Evolutionary conservation across 1,140 invertebrate genomes (phyloP).

Genomic region (Pseudomyrmex concolor): DNA sequence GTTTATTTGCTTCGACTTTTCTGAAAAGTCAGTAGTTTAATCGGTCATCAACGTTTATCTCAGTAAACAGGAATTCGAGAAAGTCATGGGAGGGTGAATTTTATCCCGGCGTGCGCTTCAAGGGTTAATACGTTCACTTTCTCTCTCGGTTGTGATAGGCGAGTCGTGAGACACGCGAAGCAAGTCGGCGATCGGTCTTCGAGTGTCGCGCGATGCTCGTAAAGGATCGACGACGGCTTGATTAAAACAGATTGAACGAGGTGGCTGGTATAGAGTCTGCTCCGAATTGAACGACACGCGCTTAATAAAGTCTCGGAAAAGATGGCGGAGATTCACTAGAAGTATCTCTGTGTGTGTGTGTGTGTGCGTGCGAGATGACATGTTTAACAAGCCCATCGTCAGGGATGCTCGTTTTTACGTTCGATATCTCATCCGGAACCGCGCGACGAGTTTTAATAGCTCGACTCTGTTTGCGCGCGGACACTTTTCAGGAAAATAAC

Average conservation of each 20-base stretch:
- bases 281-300: constrained; percentile 26
- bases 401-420: too few species aligned
- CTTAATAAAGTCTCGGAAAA: background rate
- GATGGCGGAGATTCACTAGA: background rate
- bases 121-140: background rate
- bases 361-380: background rate
- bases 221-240: constrained; percentile 30
- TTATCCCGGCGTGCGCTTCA: too few species aligned
- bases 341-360: background rate
- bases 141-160: background rate
- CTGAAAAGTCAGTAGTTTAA: too few species aligned
- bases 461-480: background rate
- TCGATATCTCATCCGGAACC: background rate
- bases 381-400: too few species aligned
- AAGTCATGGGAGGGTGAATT: too few species aligned
- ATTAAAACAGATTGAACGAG: constrained; percentile 53
- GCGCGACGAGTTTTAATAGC: background rate
- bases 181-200: constrained; percentile 29
- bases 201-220: constrained; percentile 31
- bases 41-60: too few species aligned
- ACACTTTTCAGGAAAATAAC: background rate
- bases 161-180: constrained; percentile 8
- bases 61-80: too few species aligned
- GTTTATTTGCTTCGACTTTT: too few species aligned
- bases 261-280: constrained; percentile 7